phyloP scores from a whole-genome alignment of 2,888 invertebrate genomes.

The Clepsis dumicolana region DNA sequence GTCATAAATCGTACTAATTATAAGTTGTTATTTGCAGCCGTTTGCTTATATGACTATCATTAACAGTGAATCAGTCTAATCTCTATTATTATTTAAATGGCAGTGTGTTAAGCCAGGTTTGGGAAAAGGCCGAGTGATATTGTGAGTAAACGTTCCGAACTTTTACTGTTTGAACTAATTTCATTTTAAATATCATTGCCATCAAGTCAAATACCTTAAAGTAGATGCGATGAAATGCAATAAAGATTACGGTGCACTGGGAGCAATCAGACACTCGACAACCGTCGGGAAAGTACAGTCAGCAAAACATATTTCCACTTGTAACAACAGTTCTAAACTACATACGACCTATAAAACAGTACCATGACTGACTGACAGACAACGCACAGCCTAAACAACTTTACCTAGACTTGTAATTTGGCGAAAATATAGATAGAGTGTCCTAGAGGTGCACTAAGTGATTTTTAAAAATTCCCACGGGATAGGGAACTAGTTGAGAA shows the following conservation, averaged over 20 bases:
- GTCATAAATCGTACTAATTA: constrained; percentile 10
- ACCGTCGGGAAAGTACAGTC: neutral
- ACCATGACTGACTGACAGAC: no score
- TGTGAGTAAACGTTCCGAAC: no score
- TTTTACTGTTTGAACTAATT: no score
- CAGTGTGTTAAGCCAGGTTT: neutral
- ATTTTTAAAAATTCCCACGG: no score
- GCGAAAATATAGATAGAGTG: no score
- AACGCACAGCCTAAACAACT: no score
- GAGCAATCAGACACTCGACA: neutral
- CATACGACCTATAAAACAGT: no score
- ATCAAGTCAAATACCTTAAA: neutral
- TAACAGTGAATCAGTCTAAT: neutral
- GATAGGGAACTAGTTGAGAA: no score
- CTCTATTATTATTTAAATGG: neutral
- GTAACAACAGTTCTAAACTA: neutral
- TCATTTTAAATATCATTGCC: no score
- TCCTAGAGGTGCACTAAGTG: no score
- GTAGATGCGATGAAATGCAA: neutral
- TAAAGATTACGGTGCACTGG: neutral
- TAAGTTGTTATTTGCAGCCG: neutral
- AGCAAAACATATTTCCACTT: neutral
- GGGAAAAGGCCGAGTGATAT: neutral
- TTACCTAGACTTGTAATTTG: no score
- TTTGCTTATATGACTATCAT: constrained; percentile 1